Evolutionary conservation across 30 jellyfish, hydroid and myxozoan species (phyloP).

Genomic region (Aurelia aurita): DNA sequence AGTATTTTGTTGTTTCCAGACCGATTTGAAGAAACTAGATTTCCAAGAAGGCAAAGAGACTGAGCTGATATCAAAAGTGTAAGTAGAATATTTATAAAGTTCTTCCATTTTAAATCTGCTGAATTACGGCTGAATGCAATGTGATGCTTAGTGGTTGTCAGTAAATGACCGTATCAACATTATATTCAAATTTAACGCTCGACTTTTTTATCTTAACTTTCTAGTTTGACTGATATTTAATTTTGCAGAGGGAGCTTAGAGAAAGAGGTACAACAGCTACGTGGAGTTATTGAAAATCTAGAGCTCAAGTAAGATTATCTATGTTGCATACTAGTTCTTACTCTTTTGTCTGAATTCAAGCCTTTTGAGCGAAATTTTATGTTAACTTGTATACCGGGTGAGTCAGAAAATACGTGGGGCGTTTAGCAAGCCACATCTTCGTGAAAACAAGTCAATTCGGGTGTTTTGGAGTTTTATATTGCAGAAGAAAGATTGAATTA

Average conservation of each 20-base stretch:
- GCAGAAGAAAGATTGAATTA: too few species aligned
- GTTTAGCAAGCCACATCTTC: too few species aligned
- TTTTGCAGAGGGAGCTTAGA: conserved; percentile 66
- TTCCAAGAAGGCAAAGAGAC: conserved; percentile 76
- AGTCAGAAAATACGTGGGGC: too few species aligned
- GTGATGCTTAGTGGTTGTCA: too few species aligned
- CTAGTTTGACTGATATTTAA: background rate
- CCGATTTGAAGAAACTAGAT: conserved; percentile 52
- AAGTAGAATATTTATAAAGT: background rate
- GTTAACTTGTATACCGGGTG: too few species aligned
- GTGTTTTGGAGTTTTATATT: too few species aligned
- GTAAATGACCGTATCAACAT: too few species aligned
- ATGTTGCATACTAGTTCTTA: background rate
- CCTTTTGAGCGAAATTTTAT: too few species aligned
- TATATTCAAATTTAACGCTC: too few species aligned
- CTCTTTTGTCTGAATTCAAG: background rate
- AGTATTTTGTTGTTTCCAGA: conserved; percentile 10
- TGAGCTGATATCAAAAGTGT: conserved; percentile 36
- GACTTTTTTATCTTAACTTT: too few species aligned
- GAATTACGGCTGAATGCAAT: too few species aligned
- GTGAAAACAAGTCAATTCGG: too few species aligned
- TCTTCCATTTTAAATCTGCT: background rate
- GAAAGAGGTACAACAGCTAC: conserved; percentile 61
- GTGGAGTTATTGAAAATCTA: conserved; percentile 61
- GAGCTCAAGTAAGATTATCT: conserved; percentile 68